Evolutionary conservation across 2,888 invertebrate species (phyloP), one percentile per base, ranked within the genome.

Genomic region (Melanostoma mellinum): DNA sequence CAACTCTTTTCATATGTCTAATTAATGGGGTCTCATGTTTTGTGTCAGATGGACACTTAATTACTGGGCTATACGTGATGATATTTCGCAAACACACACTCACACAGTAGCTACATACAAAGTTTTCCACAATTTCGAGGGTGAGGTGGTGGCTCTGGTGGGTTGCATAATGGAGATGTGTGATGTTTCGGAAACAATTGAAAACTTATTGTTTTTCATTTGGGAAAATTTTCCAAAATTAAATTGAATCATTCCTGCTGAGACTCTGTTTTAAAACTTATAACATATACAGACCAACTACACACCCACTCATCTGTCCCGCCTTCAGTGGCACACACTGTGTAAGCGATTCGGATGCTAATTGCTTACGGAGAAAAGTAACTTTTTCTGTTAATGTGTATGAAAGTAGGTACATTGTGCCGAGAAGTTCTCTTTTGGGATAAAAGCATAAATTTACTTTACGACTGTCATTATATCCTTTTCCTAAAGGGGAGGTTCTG

Each of bases 1-100:
- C 20, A 20, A 30, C 61, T 74, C 56, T 69, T 20, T 77, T 71
- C 58, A 78, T 63, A 73, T 74, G 52, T 53, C 74, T 84, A 74
- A 84, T 84, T 84, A 74, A 84, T 84, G 73, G 74, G 69, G 69
- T 84, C 58, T 74, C 58, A 78, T 84, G 82, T 84, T 84, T 58
- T 63, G 73, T 74, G 78, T 84, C 82, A 84, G 82, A 84, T 84
- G 74, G 73, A 60, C 82, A 74, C 69, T 84, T 78, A 78, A 84
- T 84, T 84, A 78, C 78, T 69, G 42, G 53, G 63, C 44, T 72
- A 71, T 72, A 71, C 69, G 82, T 78, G 74, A 78, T 52, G 78
- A 74, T 78, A 50, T 78, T 84, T 69, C 48, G 69, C 78, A 74
- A 74, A 63, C 35, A 50, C 35, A 20, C 52, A 65, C 9, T 30